Base-by-base conservation (phyloP, 2,113 vertebrate species). In the Struthio camelus region DNA sequence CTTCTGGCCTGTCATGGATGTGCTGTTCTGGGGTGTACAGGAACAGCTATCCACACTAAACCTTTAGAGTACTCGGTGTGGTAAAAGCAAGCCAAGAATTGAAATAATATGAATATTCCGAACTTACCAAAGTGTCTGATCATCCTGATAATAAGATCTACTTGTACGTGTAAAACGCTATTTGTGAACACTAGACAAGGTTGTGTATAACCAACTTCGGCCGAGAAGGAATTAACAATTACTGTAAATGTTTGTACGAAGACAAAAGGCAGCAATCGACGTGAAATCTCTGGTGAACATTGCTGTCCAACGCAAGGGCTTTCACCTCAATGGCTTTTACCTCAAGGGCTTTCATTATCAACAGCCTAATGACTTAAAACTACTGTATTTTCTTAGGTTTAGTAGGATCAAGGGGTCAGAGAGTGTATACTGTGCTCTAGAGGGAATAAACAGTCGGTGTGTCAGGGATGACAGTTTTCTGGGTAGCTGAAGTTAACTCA, bases 281-380 rank as follows among this genome's bases (percentile, higher is more conserved):
- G 3, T 69, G 58, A 82, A 79, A 80, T 92, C 48, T 82, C 50
- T 16, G 27, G 54, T 51, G 53, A 53, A 27, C 1, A 14, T 62
- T 92, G 80, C 92, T 96, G 92, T 94, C 96, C 95, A 96, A 72
- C 83, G 56, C 19, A 25, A 61, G 46, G 50, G 72, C 67, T 90
- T 92, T 94, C 1, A 0, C 82, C 64, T 80, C 1, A 0, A 40
- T 53, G 18, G 14, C 59, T 87, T 82, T 80, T 84, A 61, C 77
- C 48, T 73, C 40, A 28, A 85, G 48, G 51, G 42, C 72, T 79
- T 85, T 89, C 42, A 17, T 77, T 82, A 56, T n/a, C 59, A 81
- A 50, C 62, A 82, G 58, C 28, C 66, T 87, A 44, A 69, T 77
- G 56, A 66, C 81, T 84, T 94, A 66, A 89, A 97, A 80, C 51